phyloP scores from a whole-genome alignment of 2,113 vertebrate species.

The Stercorarius parasiticus region DNA sequence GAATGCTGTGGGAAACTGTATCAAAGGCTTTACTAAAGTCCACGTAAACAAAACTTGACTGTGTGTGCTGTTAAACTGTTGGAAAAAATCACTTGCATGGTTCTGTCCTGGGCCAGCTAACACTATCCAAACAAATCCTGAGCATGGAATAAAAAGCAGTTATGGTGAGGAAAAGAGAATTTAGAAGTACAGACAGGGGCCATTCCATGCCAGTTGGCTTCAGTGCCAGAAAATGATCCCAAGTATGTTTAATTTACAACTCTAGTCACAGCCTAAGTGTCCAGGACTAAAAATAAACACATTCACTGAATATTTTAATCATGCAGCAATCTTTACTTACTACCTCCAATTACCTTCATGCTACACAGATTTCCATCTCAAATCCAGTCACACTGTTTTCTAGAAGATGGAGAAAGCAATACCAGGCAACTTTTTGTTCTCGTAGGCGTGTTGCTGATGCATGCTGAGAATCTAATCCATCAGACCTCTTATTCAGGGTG shows the following conservation, averaged over 20 bases:
- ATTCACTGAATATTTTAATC: constrained; percentile 6
- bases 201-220: not conserved
- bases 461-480: not conserved
- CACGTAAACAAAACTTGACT: not conserved
- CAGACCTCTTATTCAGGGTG: not conserved
- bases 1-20: too few relatives aligned
- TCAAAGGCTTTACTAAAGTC: too few relatives aligned
- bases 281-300: constrained; percentile 11
- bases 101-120: not conserved
- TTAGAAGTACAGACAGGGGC: not conserved
- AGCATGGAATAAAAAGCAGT: not conserved
- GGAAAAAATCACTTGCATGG: not conserved
- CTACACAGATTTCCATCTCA: not conserved
- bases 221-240: not conserved
- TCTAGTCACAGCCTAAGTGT: not conserved
- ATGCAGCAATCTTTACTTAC: not conserved
- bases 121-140: not conserved
- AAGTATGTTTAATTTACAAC: constrained; percentile 3
- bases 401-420: not conserved
- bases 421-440: not conserved
- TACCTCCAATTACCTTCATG: not conserved
- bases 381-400: not conserved
- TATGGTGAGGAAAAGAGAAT: not conserved
- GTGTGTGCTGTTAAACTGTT: not conserved
- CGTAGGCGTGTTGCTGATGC: not conserved